Percentiles rank a stretch among this genome's conserved stretches.
These are phyloP conservation scores for Synanthedon vespiformis DNA, from an alignment of 2,888 invertebrate genomes.

Conservation along the genomic window DNA sequence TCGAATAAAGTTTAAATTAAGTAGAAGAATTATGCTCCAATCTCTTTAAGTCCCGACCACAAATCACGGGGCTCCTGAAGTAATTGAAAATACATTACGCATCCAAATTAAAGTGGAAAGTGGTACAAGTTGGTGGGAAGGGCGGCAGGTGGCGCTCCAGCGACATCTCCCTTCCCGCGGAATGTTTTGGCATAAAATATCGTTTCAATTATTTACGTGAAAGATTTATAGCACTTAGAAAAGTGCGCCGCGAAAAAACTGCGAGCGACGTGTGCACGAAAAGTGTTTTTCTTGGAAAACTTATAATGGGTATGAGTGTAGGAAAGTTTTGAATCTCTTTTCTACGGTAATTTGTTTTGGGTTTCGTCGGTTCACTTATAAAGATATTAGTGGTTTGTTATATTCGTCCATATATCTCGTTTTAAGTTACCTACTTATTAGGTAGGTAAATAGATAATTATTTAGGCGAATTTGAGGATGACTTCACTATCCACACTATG, in stretches of 20 bases:
- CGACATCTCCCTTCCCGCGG: slow-evolving; percentile 59
- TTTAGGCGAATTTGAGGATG: too few relatives aligned
- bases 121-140: slow-evolving; percentile 60
- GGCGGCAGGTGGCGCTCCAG: slow-evolving; percentile 53
- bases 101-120: slow-evolving; percentile 70
- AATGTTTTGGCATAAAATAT: slow-evolving; percentile 73
- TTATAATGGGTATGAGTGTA: slow-evolving; percentile 69
- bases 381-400: slow-evolving; percentile 29
- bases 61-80: slow-evolving; percentile 63
- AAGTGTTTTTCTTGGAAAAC: slow-evolving; percentile 69
- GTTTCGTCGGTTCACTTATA: slow-evolving; percentile 36
- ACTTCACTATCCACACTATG: too few relatives aligned
- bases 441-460: too few relatives aligned
- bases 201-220: slow-evolving; percentile 72
- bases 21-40: slow-evolving; percentile 54
- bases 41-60: slow-evolving; percentile 53
- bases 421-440: too few relatives aligned
- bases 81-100: slow-evolving; percentile 72
- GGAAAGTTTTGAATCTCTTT: slow-evolving; percentile 66
- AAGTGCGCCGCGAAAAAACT: slow-evolving; percentile 69
- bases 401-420: background rate
- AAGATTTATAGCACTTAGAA: slow-evolving; percentile 70
- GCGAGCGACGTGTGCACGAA: slow-evolving; percentile 67
- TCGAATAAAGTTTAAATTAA: slow-evolving; percentile 47
- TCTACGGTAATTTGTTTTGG: slow-evolving; percentile 70